Conservation (phyloP, 2,888 invertebrate species). For the Brassicogethes aeneus region DNA sequence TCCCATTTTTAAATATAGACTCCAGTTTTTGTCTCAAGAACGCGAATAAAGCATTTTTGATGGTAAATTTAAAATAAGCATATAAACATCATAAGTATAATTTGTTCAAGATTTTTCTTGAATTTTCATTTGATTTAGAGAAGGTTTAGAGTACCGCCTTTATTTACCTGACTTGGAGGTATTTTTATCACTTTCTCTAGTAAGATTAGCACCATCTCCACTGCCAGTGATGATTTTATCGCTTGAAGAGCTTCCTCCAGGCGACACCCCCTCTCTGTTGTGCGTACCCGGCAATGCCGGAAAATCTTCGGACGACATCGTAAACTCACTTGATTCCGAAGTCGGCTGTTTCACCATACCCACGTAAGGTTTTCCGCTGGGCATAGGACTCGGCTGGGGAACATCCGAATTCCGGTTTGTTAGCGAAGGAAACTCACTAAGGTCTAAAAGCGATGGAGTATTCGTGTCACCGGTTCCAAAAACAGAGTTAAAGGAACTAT, state of each 20-base stretch:
- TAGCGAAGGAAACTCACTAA: conserved; percentile 87
- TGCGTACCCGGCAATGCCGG: conserved; percentile 96
- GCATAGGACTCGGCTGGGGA: conserved; percentile 75
- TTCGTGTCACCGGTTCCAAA: conserved; percentile 54
- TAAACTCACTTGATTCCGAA: conserved; percentile 86
- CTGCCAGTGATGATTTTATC: conserved; percentile 25
- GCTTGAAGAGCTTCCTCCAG: conserved; percentile 40
- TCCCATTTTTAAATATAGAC: too few relatives aligned
- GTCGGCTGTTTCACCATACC: conserved; percentile 94
- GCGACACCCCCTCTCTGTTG: conserved; percentile 57
- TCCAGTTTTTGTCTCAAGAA: too few relatives aligned
- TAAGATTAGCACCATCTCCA: conserved; percentile 25
- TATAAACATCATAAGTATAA: too few relatives aligned
- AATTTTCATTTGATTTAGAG: too few relatives aligned
- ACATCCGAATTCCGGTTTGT: conserved; percentile 75
- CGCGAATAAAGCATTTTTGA: too few relatives aligned
- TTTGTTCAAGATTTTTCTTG: too few relatives aligned
- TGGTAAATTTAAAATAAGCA: too few relatives aligned
- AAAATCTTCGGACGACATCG: conserved; percentile 98
- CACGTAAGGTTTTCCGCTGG: conserved; percentile 89
- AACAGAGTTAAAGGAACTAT: conserved; percentile 66
- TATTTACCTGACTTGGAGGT: conserved; percentile 30
- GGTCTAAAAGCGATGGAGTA: conserved; percentile 81
- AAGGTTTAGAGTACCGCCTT: too few relatives aligned
- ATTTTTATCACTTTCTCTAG: conserved; percentile 29